phyloP scores from a whole-genome alignment of 2,797 vertebrate genomes.

The Xiphophorus birchmanni region DNA sequence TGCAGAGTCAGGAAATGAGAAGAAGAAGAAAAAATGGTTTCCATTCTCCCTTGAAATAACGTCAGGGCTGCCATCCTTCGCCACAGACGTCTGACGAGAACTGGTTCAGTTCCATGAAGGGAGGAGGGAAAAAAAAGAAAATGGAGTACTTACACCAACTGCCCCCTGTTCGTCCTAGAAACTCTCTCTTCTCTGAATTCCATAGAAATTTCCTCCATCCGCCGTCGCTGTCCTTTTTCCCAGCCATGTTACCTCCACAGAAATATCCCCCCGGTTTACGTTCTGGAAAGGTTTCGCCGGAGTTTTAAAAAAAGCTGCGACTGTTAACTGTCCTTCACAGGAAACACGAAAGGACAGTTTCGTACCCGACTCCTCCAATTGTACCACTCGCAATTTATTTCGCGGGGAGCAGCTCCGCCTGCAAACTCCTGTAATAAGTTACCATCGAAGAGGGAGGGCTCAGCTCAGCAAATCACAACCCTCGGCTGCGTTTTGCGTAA shows the following conservation, averaged over 20 bases:
- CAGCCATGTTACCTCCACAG: constrained; percentile 82
- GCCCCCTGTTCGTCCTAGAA: constrained; percentile 90
- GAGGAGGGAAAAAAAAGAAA: neutral
- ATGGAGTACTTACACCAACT: constrained; percentile 92
- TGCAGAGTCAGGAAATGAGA: neutral
- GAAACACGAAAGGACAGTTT: constrained; percentile 76
- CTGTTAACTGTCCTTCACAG: constrained; percentile 60
- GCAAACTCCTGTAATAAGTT: constrained; percentile 76
- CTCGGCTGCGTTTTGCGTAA: constrained; percentile 68
- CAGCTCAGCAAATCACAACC: constrained; percentile 73
- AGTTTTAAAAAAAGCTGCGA: neutral
- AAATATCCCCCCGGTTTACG: constrained; percentile 34
- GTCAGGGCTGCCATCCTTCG: no score
- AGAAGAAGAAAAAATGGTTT: neutral
- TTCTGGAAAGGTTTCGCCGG: neutral
- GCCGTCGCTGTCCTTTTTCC: constrained; percentile 90
- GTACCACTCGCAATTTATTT: constrained; percentile 77
- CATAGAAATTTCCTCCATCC: constrained; percentile 94
- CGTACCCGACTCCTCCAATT: constrained; percentile 69
- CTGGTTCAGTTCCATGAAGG: neutral
- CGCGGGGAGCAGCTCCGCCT: constrained; percentile 71
- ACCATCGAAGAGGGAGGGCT: constrained; percentile 67
- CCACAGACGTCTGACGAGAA: neutral
- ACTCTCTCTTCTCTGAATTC: constrained; percentile 95
- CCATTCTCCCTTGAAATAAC: neutral